Evolutionary conservation across 2,113 vertebrate genomes (phyloP), one percentile per base, ranked within the genome.

Genomic region (Dascyllus trimaculatus): DNA sequence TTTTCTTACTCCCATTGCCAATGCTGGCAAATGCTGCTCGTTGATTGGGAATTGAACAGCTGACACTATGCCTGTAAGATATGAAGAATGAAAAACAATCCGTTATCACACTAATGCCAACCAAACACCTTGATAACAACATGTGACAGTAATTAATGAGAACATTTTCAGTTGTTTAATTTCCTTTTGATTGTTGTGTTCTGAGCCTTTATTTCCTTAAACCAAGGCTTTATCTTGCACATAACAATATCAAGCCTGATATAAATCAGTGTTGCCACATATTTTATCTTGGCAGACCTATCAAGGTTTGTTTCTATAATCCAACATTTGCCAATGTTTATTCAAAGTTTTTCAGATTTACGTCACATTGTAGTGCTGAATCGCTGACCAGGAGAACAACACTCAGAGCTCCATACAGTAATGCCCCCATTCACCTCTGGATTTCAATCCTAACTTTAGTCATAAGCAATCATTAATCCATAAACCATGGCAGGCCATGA

Each of bases 401-500:
- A 21, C 2, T 40, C 25, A 58, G 38, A 81, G 64, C 54, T 26
- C 19, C 56, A 76, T 17, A 32, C 19, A 53, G 52, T 7, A 4
- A 24, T 40, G 63, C 72, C 25, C 46, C 15, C n/a, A 32, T 56
- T 80, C 54, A 57, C 60, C 68, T 78, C 71, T 35, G 48, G 77
- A 80, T 82, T 75, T 22, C n/a, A 71, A 74, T 74, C 60, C n/a
- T 45, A 64, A 22, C 46, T 68, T 46, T 17, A 69, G 67, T 61
- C 52, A 52, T 52, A 65, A 29, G 52, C 62, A 61, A 71, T 72
- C 52, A 84, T 80, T 69, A 67, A 82, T 49, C 38, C 69, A 76
- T 77, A 86, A 69, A 71, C 51, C 45, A 46, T 67, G 80, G 75
- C 72, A 56, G 60, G 43, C 18, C 43, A n/a, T 71, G 80, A 85